phyloP scores from a whole-genome alignment of 2,888 invertebrate species.

The Nomada lathburiana region DNA sequence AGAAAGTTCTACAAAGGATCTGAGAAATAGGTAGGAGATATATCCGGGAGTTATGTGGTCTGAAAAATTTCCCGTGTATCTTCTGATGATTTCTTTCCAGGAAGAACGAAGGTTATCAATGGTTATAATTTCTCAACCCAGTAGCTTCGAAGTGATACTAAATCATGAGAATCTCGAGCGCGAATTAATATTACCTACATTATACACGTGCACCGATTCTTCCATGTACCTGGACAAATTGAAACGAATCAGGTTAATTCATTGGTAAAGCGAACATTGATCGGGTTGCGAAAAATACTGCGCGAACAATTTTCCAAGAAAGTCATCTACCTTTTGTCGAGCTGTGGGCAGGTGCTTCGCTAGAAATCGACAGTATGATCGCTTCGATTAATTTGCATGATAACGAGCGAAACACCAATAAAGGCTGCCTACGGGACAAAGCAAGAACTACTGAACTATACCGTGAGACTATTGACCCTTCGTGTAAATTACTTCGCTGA shows the following conservation, averaged over 20 bases:
- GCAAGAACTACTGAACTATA: slow-evolving; percentile 42
- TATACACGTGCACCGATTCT: no score
- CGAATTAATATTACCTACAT: no score
- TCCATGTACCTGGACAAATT: no score
- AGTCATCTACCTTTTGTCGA: slow-evolving; percentile 68
- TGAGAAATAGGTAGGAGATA: not conserved
- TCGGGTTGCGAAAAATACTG: slow-evolving; percentile 70
- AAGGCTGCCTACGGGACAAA: slow-evolving; percentile 17
- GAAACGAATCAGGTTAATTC: no score
- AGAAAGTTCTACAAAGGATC: slow-evolving; percentile 4
- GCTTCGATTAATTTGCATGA: slow-evolving; percentile 64
- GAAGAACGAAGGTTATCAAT: not conserved
- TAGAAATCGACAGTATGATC: slow-evolving; percentile 48
- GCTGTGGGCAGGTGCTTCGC: slow-evolving; percentile 28
- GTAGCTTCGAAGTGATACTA: not conserved
- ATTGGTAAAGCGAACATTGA: slow-evolving; percentile 63
- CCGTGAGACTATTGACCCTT: slow-evolving; percentile 51
- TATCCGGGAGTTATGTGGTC: not conserved
- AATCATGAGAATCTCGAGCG: no score
- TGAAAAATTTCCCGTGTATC: not conserved
- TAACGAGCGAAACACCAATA: slow-evolving; percentile 53
- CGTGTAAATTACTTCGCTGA: slow-evolving; percentile 35
- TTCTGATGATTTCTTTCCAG: not conserved
- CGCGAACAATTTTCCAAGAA: slow-evolving; percentile 72
- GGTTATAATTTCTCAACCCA: not conserved